phyloP scores from a whole-genome alignment of 2,888 invertebrate genomes.

The Sphinx pinastri region DNA sequence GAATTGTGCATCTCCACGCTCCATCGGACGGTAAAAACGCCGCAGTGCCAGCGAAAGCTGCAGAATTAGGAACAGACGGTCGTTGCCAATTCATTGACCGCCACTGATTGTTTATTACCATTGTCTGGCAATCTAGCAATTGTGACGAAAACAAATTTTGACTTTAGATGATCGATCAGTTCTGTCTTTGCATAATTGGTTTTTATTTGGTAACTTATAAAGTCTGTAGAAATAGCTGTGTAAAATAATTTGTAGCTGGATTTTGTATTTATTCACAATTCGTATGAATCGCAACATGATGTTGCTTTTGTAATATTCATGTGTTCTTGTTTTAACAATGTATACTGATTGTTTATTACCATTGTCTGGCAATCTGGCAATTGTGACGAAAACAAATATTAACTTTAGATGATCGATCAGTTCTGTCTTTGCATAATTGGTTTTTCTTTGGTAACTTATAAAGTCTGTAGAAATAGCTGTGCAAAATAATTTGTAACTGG shows the following conservation, averaged over 20 bases:
- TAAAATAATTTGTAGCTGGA: neutral
- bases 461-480: neutral
- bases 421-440: conserved; percentile 10
- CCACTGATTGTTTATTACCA: conserved; percentile 11
- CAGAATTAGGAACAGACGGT: conserved; percentile 40
- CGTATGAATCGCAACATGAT: neutral
- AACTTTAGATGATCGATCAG: conserved; percentile 8
- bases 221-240: neutral
- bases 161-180: conserved; percentile 12
- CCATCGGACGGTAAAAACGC: conserved; percentile 51
- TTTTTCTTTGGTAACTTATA: neutral
- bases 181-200: conserved; percentile 9
- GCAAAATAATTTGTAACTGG: neutral
- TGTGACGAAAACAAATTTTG: conserved; percentile 12
- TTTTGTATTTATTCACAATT: neutral
- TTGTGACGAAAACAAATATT: conserved; percentile 15
- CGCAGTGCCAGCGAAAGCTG: conserved; percentile 57
- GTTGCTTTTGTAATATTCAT: neutral
- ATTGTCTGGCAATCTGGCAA: conserved; percentile 15
- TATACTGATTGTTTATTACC: conserved; percentile 12
- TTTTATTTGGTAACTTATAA: neutral
- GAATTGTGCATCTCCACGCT: conserved; percentile 57
- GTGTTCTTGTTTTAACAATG: neutral
- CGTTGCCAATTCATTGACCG: conserved; percentile 4
- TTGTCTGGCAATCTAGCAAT: conserved; percentile 13